Conservation (phyloP, 2,888 invertebrate species). For the Drosophila conformis region DNA sequence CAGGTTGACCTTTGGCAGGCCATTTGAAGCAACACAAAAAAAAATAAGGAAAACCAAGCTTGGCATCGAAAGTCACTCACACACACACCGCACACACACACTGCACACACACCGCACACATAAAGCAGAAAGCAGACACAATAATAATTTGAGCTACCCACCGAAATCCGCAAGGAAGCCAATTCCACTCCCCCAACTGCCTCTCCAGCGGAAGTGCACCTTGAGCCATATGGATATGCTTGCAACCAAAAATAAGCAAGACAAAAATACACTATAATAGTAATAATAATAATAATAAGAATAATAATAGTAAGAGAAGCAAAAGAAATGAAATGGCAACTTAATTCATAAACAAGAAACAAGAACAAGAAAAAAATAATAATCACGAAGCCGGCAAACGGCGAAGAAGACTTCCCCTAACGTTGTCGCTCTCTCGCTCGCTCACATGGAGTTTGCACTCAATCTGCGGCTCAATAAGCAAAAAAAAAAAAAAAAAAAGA, state of each 20-base stretch:
- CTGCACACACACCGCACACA: not conserved
- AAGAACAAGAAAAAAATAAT: conserved; percentile 25
- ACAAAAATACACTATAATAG: not conserved
- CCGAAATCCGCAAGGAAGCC: conserved; percentile 31
- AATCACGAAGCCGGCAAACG: conserved; percentile 36
- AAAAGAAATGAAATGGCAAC: conserved; percentile 18
- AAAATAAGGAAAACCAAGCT: not conserved
- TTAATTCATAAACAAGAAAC: conserved; percentile 50
- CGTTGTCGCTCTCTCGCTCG: conserved; percentile 10
- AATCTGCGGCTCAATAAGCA: conserved; percentile 70
- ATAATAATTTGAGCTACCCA: conserved; percentile 55
- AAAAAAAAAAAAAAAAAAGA: not conserved
- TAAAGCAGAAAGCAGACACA: conserved; percentile 56
- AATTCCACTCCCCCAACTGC: not conserved
- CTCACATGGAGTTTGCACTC: conserved; percentile 51
- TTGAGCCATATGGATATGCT: conserved; percentile 18
- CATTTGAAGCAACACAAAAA: conserved; percentile 22
- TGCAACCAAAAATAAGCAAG: conserved; percentile 12
- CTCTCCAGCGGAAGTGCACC: not conserved
- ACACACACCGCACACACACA: conserved; percentile 13
- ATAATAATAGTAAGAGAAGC: conserved; percentile 19
- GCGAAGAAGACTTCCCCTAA: conserved; percentile 32
- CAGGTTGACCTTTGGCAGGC: conserved; percentile 54
- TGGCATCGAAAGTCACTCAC: conserved; percentile 14
- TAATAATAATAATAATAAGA: conserved; percentile 9